Evolutionary conservation across 2,113 vertebrate species (phyloP).

Genomic region (Brachirus orientalis): DNA sequence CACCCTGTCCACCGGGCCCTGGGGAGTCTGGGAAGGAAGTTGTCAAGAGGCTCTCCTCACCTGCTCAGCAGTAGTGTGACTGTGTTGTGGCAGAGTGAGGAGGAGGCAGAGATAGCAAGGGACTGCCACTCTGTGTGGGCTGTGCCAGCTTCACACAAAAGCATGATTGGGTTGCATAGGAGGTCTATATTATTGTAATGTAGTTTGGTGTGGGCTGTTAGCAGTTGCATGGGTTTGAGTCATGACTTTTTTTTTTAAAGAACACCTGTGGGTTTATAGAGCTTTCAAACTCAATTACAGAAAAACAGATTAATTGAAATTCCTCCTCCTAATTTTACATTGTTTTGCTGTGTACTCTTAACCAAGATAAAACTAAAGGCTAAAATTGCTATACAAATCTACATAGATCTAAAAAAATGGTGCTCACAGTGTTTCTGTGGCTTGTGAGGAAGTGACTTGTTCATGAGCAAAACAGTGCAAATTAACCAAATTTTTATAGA

Average conservation of each 20-base stretch:
- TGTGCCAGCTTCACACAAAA: conserved; percentile 60
- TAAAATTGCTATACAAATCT: too few relatives aligned
- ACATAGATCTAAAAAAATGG: too few relatives aligned
- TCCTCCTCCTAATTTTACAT: conserved; percentile 10
- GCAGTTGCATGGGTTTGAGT: not conserved
- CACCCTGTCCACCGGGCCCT: conserved; percentile 66
- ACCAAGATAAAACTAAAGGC: not conserved
- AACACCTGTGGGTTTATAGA: conserved; percentile 5
- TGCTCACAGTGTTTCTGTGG: too few relatives aligned
- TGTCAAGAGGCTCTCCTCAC: conserved; percentile 79
- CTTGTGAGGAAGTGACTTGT: not conserved
- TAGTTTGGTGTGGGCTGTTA: conserved; percentile 13
- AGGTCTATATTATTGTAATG: conserved; percentile 35
- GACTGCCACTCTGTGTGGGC: conserved; percentile 63
- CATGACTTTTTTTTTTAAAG: not conserved
- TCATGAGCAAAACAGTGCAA: not conserved
- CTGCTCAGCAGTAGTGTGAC: conserved; percentile 72
- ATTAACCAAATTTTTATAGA: not conserved
- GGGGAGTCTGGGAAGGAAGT: conserved; percentile 76
- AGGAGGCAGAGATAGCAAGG: conserved; percentile 51
- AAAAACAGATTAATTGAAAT: conserved; percentile 4
- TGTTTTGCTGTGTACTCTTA: not conserved
- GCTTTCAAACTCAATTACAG: conserved; percentile 14
- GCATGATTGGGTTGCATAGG: conserved; percentile 43
- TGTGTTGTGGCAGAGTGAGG: conserved; percentile 59